Conservation (phyloP, 1,140 invertebrate species). For the Lethocerus indicus region DNA sequence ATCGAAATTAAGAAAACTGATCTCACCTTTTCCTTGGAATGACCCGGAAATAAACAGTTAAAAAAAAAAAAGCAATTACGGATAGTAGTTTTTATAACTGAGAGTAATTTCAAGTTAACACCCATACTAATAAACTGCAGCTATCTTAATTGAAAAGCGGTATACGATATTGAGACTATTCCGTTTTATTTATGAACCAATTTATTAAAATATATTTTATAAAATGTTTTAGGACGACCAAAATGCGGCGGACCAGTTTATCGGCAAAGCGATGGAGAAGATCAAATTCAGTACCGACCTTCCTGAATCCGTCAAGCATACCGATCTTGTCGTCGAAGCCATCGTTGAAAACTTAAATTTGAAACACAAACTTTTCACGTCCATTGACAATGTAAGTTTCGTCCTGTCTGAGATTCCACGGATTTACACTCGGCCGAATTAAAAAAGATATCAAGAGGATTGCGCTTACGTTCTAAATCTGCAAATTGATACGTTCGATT, state of each 20-base stretch:
- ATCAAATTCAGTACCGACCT: conserved; percentile 40
- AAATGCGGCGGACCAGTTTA: conserved; percentile 44
- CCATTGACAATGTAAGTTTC: conserved; percentile 31
- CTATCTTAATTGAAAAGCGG: neutral
- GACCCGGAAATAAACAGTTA: neutral
- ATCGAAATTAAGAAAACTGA: too few species aligned
- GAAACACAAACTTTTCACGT: conserved; percentile 61
- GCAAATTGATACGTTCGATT: too few species aligned
- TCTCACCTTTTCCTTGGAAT: too few species aligned
- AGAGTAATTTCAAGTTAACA: neutral
- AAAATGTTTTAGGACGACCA: conserved; percentile 30
- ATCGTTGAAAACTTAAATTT: conserved; percentile 69
- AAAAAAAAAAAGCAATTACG: neutral
- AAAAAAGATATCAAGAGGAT: too few species aligned
- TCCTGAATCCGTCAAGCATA: conserved; percentile 35
- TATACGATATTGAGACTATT: neutral
- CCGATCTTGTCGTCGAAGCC: conserved; percentile 73
- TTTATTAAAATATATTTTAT: neutral
- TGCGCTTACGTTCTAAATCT: too few species aligned
- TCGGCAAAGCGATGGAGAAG: conserved; percentile 36
- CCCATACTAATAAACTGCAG: neutral
- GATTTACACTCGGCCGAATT: too few species aligned
- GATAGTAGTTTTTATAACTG: neutral
- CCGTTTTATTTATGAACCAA: neutral
- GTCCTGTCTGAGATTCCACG: too few species aligned